Base-by-base conservation (phyloP, 2,888 invertebrate species). In the Scrobipalpa atriplicella region DNA sequence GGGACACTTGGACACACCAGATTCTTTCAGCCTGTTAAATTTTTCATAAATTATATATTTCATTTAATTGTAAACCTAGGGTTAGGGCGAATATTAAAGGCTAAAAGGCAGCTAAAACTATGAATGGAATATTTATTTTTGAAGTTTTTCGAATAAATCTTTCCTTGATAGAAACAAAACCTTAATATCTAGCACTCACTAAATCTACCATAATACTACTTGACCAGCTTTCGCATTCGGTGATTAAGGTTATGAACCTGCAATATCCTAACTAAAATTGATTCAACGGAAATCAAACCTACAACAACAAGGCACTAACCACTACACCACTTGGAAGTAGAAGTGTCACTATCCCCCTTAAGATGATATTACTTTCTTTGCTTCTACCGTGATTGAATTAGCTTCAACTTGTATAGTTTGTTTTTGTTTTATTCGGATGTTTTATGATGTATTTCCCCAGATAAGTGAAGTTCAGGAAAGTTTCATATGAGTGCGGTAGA, bases 401-500 rank as follows among this genome's bases (percentile, higher is more conserved):
- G 62, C 43, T 6, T 36, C 21, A 62, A 62, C 62, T 62, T 47
- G 13, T 16, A 39, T 36, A 13, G 62, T 47, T 62, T 62, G 19
- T 62, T 62, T 62, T n/a, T 39, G 19, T 62, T 62, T 29, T 47
- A 29, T 62, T 47, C 13, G 13, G 18, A 9, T 36, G 10, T 43
- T 62, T 62, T 62, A 47, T 62, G 21, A 43, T 62, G 62, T 62
- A 62, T 62, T 62, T 62, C 62, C 62, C 62, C 9, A 18, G 62
- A 47, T 47, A 18, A 41, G 21, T 19, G 7, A 2, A 11, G 13
- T 9, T 13, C 1, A 21, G 21, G 6, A 56, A 21, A 21, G 54
- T 19, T 56, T 56, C 2, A 21, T 56, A 13, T 29, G 54, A 56
- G 21, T 56, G 29, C 5, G 21, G 11, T 56, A 56, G 6, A 52